Evolutionary conservation across 2,113 vertebrate species (phyloP).

Genomic region (Chaetops frenatus): DNA sequence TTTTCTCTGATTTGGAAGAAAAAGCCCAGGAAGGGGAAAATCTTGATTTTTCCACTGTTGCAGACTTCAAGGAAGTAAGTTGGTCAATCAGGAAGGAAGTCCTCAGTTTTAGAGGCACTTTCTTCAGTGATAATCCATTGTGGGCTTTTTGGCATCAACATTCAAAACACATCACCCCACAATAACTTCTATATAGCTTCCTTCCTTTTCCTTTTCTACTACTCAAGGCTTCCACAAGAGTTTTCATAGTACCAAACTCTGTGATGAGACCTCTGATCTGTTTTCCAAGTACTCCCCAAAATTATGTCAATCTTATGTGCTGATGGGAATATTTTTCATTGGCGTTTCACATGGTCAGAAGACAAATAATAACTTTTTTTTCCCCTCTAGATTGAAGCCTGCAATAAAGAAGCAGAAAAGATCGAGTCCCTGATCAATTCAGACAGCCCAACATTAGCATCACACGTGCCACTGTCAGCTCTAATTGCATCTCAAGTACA

Average conservation of each 20-base stretch:
- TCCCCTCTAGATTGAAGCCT: constrained; percentile 85
- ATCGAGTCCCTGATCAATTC: constrained; percentile 96
- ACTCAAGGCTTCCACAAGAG: not conserved
- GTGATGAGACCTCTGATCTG: not conserved
- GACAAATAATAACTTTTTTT: not conserved
- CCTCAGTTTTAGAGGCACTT: not conserved
- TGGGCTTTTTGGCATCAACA: not conserved
- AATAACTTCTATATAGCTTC: not conserved
- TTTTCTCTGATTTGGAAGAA: not conserved
- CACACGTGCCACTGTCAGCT: constrained; percentile 90
- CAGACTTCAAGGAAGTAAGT: not conserved
- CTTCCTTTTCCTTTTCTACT: not conserved
- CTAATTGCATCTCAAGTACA: constrained; percentile 85
- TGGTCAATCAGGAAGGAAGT: not conserved
- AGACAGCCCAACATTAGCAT: constrained; percentile 87
- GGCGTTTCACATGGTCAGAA: not conserved
- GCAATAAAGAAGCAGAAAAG: constrained; percentile 97
- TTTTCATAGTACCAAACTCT: not conserved
- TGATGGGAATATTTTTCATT: not conserved
- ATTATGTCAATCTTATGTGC: not conserved
- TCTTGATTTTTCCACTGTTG: not conserved
- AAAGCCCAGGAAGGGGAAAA: not conserved
- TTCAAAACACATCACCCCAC: not conserved
- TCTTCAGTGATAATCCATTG: not conserved
- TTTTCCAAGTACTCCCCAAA: not conserved